phyloP scores from a whole-genome alignment of 2,888 invertebrate species.

The Lasiommata megera region DNA sequence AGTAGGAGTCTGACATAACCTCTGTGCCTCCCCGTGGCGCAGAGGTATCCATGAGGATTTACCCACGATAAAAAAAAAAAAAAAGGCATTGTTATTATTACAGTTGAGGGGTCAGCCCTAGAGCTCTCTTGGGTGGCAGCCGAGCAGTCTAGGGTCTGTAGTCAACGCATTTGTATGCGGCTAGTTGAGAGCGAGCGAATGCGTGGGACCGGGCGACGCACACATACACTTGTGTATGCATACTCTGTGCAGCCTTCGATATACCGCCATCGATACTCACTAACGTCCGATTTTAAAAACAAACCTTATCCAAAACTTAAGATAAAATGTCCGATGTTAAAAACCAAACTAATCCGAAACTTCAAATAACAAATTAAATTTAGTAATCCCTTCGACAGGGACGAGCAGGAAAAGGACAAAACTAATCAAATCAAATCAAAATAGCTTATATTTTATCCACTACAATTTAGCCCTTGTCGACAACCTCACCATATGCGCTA shows the following conservation, averaged over 20 bases:
- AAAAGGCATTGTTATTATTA: background rate
- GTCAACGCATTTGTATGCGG: constrained; percentile 33
- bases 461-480: too few relatives aligned
- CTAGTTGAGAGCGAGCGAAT: constrained; percentile 12
- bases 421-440: too few relatives aligned
- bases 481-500: constrained; percentile 16
- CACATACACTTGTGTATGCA: background rate
- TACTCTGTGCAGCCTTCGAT: constrained; percentile 1
- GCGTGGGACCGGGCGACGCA: constrained; percentile 32
- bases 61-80: background rate
- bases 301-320: too few relatives aligned
- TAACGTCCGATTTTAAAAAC: background rate
- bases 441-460: too few relatives aligned
- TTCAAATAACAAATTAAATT: too few relatives aligned
- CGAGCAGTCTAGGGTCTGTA: constrained; percentile 55
- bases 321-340: too few relatives aligned
- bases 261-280: background rate
- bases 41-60: too few relatives aligned
- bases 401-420: too few relatives aligned
- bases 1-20: too few relatives aligned
- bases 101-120: constrained; percentile 12
- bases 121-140: constrained; percentile 52
- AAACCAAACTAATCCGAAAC: too few relatives aligned
- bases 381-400: too few relatives aligned
- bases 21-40: too few relatives aligned